A percentile compares a stretch with the other conserved stretches of the same genome.
These are phyloP conservation scores for Linhomoeus sp. DNA, from an alignment of 2,888 invertebrate genomes.

Conservation along the genomic window DNA sequence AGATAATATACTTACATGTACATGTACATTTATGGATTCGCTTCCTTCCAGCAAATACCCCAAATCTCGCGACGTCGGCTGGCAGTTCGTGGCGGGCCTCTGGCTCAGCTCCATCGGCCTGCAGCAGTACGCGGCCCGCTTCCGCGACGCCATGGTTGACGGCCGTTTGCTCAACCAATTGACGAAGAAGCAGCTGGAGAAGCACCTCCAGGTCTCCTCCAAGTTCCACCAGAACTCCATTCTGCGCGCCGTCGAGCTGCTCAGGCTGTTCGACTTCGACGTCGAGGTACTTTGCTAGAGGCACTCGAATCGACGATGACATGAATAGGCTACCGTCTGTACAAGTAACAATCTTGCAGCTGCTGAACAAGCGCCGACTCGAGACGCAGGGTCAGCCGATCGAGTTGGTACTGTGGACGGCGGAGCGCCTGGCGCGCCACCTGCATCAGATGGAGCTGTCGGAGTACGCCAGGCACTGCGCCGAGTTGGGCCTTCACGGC, in stretches of 20 bases:
- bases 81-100: constrained; percentile 53
- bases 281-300: no score
- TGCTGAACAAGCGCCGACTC: no score
- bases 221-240: constrained; percentile 87
- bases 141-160: constrained; percentile 44
- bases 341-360: no score
- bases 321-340: no score
- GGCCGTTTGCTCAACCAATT: constrained; percentile 54
- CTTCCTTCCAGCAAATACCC: neutral
- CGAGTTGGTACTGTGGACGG: no score
- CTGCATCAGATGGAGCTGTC: no score
- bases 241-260: constrained; percentile 72
- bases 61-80: neutral
- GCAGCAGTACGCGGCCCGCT: constrained; percentile 66
- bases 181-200: constrained; percentile 79
- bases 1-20: no score
- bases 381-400: no score
- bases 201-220: constrained; percentile 68
- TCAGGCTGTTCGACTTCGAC: constrained; percentile 76
- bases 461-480: no score
- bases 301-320: no score
- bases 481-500: constrained; percentile 60
- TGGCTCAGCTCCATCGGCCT: constrained; percentile 79
- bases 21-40: neutral
- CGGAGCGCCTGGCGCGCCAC: no score